These are phyloP conservation scores for Pissodes strobi DNA, from an alignment of 1,140 invertebrate species.

Conservation along the genomic window DNA sequence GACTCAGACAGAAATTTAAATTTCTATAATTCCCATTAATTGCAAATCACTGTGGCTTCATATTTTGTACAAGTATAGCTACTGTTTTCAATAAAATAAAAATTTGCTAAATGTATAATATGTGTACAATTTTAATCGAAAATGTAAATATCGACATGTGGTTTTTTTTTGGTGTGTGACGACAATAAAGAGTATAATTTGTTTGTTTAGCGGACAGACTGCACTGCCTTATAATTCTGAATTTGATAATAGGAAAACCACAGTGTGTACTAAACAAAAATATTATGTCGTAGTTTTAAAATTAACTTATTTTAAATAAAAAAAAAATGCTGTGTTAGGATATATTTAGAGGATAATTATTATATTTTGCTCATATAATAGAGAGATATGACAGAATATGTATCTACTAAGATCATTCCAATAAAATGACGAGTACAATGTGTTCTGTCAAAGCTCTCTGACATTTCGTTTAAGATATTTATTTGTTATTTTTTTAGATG, in stretches of 20 bases:
- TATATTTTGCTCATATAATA: slow-evolving; percentile 42
- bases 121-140: slow-evolving; percentile 10
- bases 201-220: slow-evolving; percentile 9
- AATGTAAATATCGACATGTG: slow-evolving; percentile 17
- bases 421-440: neutral
- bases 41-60: too few relatives aligned
- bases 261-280: slow-evolving; percentile 7
- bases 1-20: too few relatives aligned
- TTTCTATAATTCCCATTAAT: too few relatives aligned
- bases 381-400: slow-evolving; percentile 8
- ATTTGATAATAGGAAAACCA: slow-evolving; percentile 13
- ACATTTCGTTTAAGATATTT: slow-evolving; percentile 29
- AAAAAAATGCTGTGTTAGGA: slow-evolving; percentile 46
- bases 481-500: slow-evolving; percentile 32
- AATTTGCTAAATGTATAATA: too few relatives aligned
- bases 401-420: slow-evolving; percentile 1
- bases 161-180: slow-evolving; percentile 12
- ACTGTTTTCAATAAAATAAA: too few relatives aligned
- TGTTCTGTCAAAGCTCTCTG: slow-evolving; percentile 22
- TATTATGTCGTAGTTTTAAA: slow-evolving; percentile 19
- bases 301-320: slow-evolving; percentile 38
- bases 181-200: slow-evolving; percentile 8
- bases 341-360: slow-evolving; percentile 33
- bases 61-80: too few relatives aligned
- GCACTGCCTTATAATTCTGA: slow-evolving; percentile 17